A percentile compares a stretch with the other conserved stretches of the same genome.
These are phyloP conservation scores for Zootermopsis nevadensis DNA, from an alignment of 2,888 invertebrate genomes.

Conservation along the genomic window DNA sequence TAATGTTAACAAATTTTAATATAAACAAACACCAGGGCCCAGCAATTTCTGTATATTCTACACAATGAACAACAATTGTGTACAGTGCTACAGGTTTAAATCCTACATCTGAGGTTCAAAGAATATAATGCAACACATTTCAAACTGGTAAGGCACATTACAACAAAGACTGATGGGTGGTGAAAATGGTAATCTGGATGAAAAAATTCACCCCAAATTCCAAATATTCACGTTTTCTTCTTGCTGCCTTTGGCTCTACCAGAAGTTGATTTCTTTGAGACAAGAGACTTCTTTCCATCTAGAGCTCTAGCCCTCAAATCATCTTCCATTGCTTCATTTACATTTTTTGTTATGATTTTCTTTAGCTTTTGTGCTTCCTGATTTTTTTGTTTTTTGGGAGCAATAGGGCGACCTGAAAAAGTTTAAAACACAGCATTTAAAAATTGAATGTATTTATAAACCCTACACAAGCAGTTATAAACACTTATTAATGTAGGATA, in stretches of 20 bases:
- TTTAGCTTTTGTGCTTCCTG: conserved; percentile 74
- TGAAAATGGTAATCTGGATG: conserved; percentile 14
- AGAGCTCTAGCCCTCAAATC: conserved; percentile 72
- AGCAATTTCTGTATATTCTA: not conserved
- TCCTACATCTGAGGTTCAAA: not conserved
- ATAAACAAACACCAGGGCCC: not conserved
- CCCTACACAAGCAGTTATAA: too few relatives aligned
- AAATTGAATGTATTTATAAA: too few relatives aligned
- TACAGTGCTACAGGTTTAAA: not conserved
- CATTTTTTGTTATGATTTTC: conserved; percentile 73
- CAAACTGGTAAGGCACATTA: conserved; percentile 28
- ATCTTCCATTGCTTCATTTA: conserved; percentile 76
- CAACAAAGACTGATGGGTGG: conserved; percentile 28
- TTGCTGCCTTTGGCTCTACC: conserved; percentile 8
- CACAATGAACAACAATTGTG: not conserved
- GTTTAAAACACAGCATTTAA: too few relatives aligned
- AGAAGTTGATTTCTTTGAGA: conserved; percentile 44
- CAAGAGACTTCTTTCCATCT: conserved; percentile 59
- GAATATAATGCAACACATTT: conserved; percentile 21
- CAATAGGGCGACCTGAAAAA: conserved; percentile 71
- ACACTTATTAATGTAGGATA: too few relatives aligned
- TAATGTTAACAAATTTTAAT: not conserved
- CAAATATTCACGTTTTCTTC: conserved; percentile 24
- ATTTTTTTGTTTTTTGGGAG: conserved; percentile 71
- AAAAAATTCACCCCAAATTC: not conserved